phyloP scores from a whole-genome alignment of 2,888 invertebrate species.

The Sericinus montela region DNA sequence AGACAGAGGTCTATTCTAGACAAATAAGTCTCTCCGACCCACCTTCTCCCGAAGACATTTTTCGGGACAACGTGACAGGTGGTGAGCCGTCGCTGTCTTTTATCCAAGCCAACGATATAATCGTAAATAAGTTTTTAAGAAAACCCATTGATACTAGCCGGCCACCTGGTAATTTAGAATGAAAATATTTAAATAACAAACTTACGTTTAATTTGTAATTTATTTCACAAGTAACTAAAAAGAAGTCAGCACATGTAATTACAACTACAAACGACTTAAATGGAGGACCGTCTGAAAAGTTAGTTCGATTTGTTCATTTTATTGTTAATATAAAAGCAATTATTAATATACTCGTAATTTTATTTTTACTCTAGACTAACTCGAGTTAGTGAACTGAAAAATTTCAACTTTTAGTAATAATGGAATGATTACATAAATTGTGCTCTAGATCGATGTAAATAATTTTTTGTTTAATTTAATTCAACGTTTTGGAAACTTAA shows the following conservation, averaged over 20 bases:
- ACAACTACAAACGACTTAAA: slow-evolving; percentile 50
- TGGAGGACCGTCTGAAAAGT: slow-evolving; percentile 61
- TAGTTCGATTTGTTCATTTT: slow-evolving; percentile 35
- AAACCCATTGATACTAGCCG: too few relatives aligned
- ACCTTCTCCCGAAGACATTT: too few relatives aligned
- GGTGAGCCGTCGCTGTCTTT: too few relatives aligned
- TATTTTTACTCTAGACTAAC: slow-evolving; percentile 21
- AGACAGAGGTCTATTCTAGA: too few relatives aligned
- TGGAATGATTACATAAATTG: background rate
- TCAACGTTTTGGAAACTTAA: background rate
- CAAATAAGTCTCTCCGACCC: too few relatives aligned
- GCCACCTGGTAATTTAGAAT: too few relatives aligned
- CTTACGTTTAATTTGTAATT: too few relatives aligned
- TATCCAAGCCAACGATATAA: too few relatives aligned
- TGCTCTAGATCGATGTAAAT: background rate
- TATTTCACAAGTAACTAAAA: too few relatives aligned
- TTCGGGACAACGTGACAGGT: too few relatives aligned
- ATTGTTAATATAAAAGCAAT: slow-evolving; percentile 34
- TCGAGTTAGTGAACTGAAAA: slow-evolving; percentile 17
- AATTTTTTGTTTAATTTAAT: background rate
- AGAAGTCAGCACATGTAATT: slow-evolving; percentile 57
- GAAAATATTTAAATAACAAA: too few relatives aligned
- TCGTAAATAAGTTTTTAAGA: too few relatives aligned
- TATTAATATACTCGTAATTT: slow-evolving; percentile 36
- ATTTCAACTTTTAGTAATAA: slow-evolving; percentile 11